Base-by-base conservation (phyloP, 2,888 invertebrate genomes). In the Priocnemis perturbator region DNA sequence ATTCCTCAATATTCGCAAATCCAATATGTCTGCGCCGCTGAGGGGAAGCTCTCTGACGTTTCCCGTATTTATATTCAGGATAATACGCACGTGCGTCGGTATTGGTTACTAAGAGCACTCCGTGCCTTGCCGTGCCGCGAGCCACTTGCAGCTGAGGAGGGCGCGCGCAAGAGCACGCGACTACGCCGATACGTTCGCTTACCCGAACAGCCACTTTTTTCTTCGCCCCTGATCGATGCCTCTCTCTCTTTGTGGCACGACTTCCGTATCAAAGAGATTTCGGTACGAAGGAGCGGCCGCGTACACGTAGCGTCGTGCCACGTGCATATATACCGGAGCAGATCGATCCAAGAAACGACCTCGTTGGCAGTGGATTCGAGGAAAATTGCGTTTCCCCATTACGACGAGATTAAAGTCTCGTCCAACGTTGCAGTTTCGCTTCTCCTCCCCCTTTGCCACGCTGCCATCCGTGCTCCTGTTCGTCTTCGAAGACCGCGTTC, bases 21-120 rank as follows among this genome's bases (percentile, higher is more conserved):
- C 79, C 82, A 79, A 85, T 85, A 82, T 82, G 76, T 75, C 76
- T 74, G 76, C 73, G 77, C 80, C 79, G 80, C 81, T 68, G 82
- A 84, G 81, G 81, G 80, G 81, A 82, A 82, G 3, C 78, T 77
- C 77, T 77, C 73, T 45, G 71, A 63, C 59, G 48, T n/a, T 50
- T 21, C 11, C 64, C 21, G 20, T 45, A n/a, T 23, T 23, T 23
- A 17, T n/a, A 55, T 23, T 0, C 26, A n/a, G 5, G 15, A 15
- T 23, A 5, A 19, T 23, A 23, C n/a, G 26, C 9, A 55, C n/a
- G 17, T 17, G 21, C 59, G 65, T 55, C 57, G 59, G 67, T 64
- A 64, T 23, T 67, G 73, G 68, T 71, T 74, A 78, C 76, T 67
- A 73, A 67, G 56, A 70, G 57, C 58, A 69, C 57, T 5, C 3